These are phyloP conservation scores for Sphaeramia orbicularis DNA, from an alignment of 2,797 vertebrate genomes.

Conservation along the genomic window DNA sequence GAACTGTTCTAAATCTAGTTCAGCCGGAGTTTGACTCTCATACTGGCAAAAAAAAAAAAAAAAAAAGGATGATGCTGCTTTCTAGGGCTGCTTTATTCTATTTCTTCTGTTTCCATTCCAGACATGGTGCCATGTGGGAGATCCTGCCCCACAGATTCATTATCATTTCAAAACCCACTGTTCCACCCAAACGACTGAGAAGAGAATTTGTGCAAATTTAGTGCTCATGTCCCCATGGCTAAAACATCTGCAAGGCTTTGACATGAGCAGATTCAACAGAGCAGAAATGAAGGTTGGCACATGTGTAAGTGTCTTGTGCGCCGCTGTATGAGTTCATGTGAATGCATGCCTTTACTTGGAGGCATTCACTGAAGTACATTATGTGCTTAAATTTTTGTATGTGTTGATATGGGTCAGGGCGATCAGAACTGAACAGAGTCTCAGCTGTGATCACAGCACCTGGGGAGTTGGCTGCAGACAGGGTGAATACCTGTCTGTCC, in stretches of 20 bases:
- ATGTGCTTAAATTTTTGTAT: conserved; percentile 1
- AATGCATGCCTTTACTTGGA: conserved; percentile 21
- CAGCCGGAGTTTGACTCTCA: conserved; percentile 57
- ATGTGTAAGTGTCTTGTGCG: conserved; percentile 49
- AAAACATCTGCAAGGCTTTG: conserved; percentile 73
- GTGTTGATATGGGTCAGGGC: conserved; percentile 51
- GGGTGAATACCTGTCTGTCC: conserved; percentile 66
- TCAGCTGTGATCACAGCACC: conserved; percentile 69
- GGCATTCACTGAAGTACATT: background rate
- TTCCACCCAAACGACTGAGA: conserved; percentile 68
- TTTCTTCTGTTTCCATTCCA: conserved; percentile 66
- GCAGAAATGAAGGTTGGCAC: conserved; percentile 63
- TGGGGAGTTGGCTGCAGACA: conserved; percentile 47
- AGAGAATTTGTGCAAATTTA: conserved; percentile 74
- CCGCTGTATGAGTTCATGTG: conserved; percentile 33
- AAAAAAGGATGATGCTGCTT: conserved; percentile 45
- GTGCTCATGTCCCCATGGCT: conserved; percentile 68
- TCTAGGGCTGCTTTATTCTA: conserved; percentile 63
- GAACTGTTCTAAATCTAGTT: conserved; percentile 40
- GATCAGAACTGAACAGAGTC: conserved; percentile 55
- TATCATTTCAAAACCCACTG: conserved; percentile 81
- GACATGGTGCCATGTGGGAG: conserved; percentile 67
- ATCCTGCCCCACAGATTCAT: conserved; percentile 75
- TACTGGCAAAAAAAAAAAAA: conserved; percentile 29
- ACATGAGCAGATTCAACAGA: conserved; percentile 65